Conservation (phyloP, 2,113 vertebrate genomes). For the Poeciliopsis prolifica region DNA sequence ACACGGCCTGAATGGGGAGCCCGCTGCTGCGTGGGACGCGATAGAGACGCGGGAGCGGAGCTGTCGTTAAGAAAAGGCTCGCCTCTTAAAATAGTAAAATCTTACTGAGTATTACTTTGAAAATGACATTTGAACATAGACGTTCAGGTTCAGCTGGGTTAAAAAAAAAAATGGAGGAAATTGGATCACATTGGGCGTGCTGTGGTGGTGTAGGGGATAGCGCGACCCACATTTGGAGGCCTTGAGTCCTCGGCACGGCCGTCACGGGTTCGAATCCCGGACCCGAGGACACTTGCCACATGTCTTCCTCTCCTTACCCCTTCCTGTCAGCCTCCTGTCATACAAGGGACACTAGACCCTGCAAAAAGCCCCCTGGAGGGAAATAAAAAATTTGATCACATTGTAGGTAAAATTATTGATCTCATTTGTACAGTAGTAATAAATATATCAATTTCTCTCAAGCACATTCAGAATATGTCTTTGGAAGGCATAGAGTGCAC, state of each 20-base stretch:
- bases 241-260: no score
- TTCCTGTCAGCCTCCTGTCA: no score
- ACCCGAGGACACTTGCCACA: no score
- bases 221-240: no score
- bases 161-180: not conserved
- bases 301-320: no score
- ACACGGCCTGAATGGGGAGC: constrained; percentile 20
- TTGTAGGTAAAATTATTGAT: not conserved
- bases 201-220: no score
- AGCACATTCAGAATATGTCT: not conserved
- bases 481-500: no score
- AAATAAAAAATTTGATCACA: not conserved
- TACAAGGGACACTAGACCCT: no score
- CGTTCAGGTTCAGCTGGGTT: not conserved
- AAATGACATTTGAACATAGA: not conserved
- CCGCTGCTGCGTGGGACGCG: constrained; percentile 19
- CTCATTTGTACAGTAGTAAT: not conserved
- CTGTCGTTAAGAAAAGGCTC: not conserved
- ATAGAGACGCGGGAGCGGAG: constrained; percentile 23
- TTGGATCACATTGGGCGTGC: not conserved
- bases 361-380: no score
- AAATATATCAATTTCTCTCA: not conserved
- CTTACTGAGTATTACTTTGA: not conserved
- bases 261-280: no score
- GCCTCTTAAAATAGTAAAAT: not conserved